Base-by-base conservation (phyloP, 2,113 vertebrate species). In the Gobio gobio region DNA sequence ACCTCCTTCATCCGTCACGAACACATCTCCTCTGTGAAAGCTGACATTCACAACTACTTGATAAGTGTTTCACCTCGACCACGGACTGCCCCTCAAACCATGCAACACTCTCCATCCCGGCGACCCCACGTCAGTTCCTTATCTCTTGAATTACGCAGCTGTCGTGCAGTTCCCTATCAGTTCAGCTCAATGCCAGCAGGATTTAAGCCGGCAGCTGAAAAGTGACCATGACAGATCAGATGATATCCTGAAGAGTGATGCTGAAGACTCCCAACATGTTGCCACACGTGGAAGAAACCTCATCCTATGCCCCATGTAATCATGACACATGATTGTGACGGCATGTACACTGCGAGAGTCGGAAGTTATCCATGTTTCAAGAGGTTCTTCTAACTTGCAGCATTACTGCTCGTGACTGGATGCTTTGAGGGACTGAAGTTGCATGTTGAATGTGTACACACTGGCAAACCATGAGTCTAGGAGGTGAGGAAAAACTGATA, bases 1-100 rank as follows among this genome's bases (percentile, higher is more conserved):
- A 66, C 83, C 88, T 90, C 89, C 86, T 91, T 84, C 86, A 83
- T 40, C 83, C 1, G 54, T 66, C 26, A 66, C 3, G 45, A 36
- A 87, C 77, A 82, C 70, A 51, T 33, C 14, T 45, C 9, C 58
- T n/a, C 36, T 9, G 20, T 51, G 22, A 56, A 56, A 56, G 18
- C 54, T 56, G 18, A 56, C 24, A 58, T 14, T 73, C 7, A 29
- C 22, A 43, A 40, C 40, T 26, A 68, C 56, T 59, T 59, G 77
- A 40, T 24, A 7, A 16, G 43, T 6, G n/a, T 33, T 20, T n/a
- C 43, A 66, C 18, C 54, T 56, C 54, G 54, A 7, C 18, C 7
- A 66, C 68, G 7, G 68, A 72, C 66, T 40, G 40, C 70, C 33
- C 59, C n/a, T n/a, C 22, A 61, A 61, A 24, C 59, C 54, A 22